These are phyloP conservation scores for Baronia brevicornis DNA, from an alignment of 2,888 invertebrate genomes.

Conservation along the genomic window DNA sequence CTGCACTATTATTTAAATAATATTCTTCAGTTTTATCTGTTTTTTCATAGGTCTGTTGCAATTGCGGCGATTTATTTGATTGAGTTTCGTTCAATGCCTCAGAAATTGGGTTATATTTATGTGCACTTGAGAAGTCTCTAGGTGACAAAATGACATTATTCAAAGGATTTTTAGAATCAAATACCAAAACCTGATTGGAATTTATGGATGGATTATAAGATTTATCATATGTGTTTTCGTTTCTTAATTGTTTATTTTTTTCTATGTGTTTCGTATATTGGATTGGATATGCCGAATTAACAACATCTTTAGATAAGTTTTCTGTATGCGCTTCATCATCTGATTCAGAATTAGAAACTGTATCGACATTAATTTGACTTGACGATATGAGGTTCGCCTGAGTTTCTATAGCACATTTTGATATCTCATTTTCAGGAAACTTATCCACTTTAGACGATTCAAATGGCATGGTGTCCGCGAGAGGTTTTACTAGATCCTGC, in stretches of 20 bases:
- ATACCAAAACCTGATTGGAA: slow-evolving; percentile 31
- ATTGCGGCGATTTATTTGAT: too few relatives aligned
- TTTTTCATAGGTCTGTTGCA: too few relatives aligned
- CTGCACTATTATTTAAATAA: slow-evolving; percentile 2
- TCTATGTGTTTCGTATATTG: too few relatives aligned
- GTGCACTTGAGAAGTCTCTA: neutral
- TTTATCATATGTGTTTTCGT: too few relatives aligned
- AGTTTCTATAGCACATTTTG: slow-evolving; percentile 42
- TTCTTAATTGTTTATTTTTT: too few relatives aligned
- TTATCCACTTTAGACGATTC: slow-evolving; percentile 14
- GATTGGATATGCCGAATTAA: too few relatives aligned
- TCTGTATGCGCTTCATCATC: slow-evolving; percentile 21
- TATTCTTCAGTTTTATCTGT: slow-evolving; percentile 5
- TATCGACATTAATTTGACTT: slow-evolving; percentile 51
- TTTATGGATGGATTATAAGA: neutral
- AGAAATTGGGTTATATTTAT: slow-evolving; percentile 7
- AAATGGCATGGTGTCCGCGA: slow-evolving; percentile 38
- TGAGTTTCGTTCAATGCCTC: too few relatives aligned
- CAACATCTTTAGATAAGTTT: too few relatives aligned
- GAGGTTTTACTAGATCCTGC: slow-evolving; percentile 56
- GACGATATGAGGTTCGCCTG: slow-evolving; percentile 50
- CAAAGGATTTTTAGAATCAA: slow-evolving; percentile 53
- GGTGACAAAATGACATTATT: slow-evolving; percentile 47
- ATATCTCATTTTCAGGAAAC: slow-evolving; percentile 23
- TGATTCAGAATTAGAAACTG: slow-evolving; percentile 28